Base-by-base conservation (phyloP, 2,888 invertebrate genomes). In the Philhelius pedissequus region DNA sequence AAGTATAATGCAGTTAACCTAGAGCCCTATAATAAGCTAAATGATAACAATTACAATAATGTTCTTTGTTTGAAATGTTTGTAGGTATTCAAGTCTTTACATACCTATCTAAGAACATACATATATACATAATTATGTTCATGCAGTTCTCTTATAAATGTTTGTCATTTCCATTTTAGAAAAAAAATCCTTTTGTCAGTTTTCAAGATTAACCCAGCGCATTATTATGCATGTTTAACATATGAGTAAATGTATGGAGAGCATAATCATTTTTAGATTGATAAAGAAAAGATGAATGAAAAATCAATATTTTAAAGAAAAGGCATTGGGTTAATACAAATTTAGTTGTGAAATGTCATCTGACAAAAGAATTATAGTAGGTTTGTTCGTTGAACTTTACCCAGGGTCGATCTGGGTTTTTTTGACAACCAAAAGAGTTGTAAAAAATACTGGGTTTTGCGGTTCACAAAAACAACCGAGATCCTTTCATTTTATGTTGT, bases 11-110 rank as follows among this genome's bases (percentile, higher is more conserved):
- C 48, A 48, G 45, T 45, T 64, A 64, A 48, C 64, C 64, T 64
- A 64, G 64, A 64, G 64, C 45, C 32, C 48, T 64, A n/a, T n/a
- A 48, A 64, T 64, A 64, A 32, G 64, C 30, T 30, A 64, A 64
- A 15, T 48, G 64, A 64, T 64, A 64, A 48, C 64, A 48, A 64
- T 64, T 48, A 64, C 64, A 64, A 48, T 64, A 48, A 62, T 48
- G n/a, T 32, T 48, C 64, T 32, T 48, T 64, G 32, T 64, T 32
- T 32, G 48, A 4, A 15, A 6, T 35, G 48, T n/a, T n/a, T n/a
- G n/a, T n/a, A n/a, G n/a, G n/a, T 22, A 13, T 62, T 62, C 11
- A 32, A 20, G 18, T 5, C 2, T 22, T 27, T 27, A 13, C 4
- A 4, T 9, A n/a, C n/a, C n/a, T n/a, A n/a, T n/a, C n/a, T n/a